phyloP scores from a whole-genome alignment of 2,888 invertebrate species.

The Smittia sp. region DNA sequence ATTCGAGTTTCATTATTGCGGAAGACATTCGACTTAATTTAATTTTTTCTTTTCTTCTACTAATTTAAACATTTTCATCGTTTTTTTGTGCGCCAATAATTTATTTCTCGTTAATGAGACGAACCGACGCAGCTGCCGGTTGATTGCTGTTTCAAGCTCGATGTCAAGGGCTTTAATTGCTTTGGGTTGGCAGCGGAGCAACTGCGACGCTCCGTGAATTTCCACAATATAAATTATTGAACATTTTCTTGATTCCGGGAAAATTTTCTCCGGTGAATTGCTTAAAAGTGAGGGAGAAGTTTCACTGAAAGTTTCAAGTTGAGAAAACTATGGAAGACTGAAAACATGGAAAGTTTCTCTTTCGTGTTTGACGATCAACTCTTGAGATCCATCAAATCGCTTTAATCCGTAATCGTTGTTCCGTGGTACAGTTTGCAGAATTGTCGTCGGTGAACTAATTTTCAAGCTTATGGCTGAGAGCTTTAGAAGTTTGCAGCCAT shows the following conservation, averaged over 20 bases:
- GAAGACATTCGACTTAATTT: constrained; percentile 12
- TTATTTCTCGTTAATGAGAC: too few relatives aligned
- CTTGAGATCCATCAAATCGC: background rate
- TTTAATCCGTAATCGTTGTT: background rate
- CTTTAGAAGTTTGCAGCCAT: constrained; percentile 8
- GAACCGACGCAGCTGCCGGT: too few relatives aligned
- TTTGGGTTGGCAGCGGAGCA: too few relatives aligned
- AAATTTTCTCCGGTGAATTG: constrained; percentile 13
- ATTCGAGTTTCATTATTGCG: background rate
- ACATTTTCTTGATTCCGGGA: constrained; percentile 12
- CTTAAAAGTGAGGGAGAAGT: background rate
- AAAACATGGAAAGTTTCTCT: background rate
- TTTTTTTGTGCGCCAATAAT: background rate
- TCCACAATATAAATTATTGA: background rate
- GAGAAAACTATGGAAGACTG: constrained; percentile 12
- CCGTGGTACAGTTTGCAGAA: background rate
- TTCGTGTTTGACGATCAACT: background rate
- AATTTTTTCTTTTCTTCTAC: background rate
- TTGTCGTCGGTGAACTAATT: background rate
- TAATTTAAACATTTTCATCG: background rate
- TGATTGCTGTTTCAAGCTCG: too few relatives aligned
- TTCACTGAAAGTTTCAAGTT: background rate
- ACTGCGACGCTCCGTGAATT: too few relatives aligned
- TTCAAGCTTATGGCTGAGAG: background rate
- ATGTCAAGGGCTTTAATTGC: too few relatives aligned